Evolutionary conservation across 2,888 invertebrate species (phyloP), one percentile per base, ranked within the genome.

Genomic region (Zootermopsis nevadensis): DNA sequence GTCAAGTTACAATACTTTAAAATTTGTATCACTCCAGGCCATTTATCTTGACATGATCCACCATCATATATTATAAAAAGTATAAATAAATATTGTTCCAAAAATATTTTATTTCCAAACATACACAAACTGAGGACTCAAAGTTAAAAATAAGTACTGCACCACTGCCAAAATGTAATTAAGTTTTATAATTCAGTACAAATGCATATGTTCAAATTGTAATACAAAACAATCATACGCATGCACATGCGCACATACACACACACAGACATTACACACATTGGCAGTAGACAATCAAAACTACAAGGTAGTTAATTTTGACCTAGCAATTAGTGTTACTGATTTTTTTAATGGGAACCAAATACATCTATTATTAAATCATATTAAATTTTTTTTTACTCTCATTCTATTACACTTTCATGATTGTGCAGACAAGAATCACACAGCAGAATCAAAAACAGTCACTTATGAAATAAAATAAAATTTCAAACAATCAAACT

Each of bases 31-130:
- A 76, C 30, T 38, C 79, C 79, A 60, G 79, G 60, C 79, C 79
- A 79, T n/a, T 42, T 60, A 79, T 38, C 79, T 60, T 79, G 79
- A 79, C 79, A 79, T 79, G 79, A 79, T 79, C 79, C 79, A 79
- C 66, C 31, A 79, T 79, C 48, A 66, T 35, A 79, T 55, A 79
- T 38, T 79, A 79, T 79, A 79, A 79, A 79, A 79, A 35, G 79
- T 79, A 79, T 66, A 79, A 35, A 60, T 35, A 79, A 79, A 79
- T 66, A 79, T 60, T 79, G 2, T 66, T 79, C 79, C 79, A 79
- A 79, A 79, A 79, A 79, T 79, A 79, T 79, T 79, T 79, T 66
- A 79, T 79, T 79, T 79, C 66, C 79, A 79, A 79, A 79, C 33
- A 27, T 79, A 79, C 79, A 79, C 30, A 77, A 77, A 77, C 66